Base-by-base conservation (phyloP, 2,888 invertebrate species). In the Hybos culiciformis region DNA sequence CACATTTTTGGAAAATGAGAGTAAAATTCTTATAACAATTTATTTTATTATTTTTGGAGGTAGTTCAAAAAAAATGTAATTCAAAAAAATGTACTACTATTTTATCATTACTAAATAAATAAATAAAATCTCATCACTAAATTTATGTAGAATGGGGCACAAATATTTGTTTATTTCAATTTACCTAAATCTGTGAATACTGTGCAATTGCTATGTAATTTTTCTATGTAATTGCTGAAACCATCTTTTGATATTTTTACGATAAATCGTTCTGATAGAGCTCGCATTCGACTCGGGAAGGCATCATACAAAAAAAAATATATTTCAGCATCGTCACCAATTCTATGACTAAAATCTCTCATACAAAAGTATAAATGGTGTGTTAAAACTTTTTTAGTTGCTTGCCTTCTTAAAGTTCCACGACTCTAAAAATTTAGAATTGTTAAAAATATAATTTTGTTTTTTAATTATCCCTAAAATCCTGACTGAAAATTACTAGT, bases 201-300 rank as follows among this genome's bases (percentile, higher is more conserved):
- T 18, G 88, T 88, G 61, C 87, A 87, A 62, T 87, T 87, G 56
- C 83, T 84, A 61, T 87, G 83, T 53, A 88, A 66, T 58, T 87
- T 82, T 56, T 90, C 88, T 48, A 87, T 78, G 62, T 90, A 86
- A 64, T 85, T 85, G 14, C 88, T 84, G 67, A 88, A 86, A 12
- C 90, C 91, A 56, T 90, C 87, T 63, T 86, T 85, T 50, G 85
- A 84, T 64, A 91, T 84, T 62, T 79, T 77, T 54, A 92, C 86
- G 58, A 91, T 72, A 69, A 90, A 92, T 49, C 91, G 72, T 66
- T 93, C 93, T 43, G 91, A 88, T 47, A 92, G 71, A 50, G 84
- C 86, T 54, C 80, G 81, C 54, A 74, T 77, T 55, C 80, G 75
- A 53, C 77, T 74, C 17, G 80, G 78, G 50, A 54, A 57, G 23